Conservation (phyloP, 2,797 vertebrate genomes). For the Lycodopsis pacificus region DNA sequence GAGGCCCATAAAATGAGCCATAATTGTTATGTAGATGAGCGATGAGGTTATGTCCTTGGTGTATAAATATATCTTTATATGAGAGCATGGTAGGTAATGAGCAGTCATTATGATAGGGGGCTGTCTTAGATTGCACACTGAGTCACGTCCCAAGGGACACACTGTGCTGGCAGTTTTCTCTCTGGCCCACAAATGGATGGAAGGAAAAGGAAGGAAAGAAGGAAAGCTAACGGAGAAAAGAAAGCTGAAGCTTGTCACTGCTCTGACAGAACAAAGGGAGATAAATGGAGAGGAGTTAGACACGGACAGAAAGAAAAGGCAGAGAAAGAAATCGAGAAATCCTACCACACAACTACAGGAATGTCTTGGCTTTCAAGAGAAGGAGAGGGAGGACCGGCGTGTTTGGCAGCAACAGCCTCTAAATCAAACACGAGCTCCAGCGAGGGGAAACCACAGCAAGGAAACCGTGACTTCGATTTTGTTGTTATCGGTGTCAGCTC, state of each 20-base stretch:
- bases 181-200: conserved; percentile 45
- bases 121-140: conserved; percentile 67
- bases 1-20: conserved; percentile 71
- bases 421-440: conserved; percentile 71
- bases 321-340: conserved; percentile 62
- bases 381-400: conserved; percentile 50
- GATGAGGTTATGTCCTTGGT: conserved; percentile 77
- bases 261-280: conserved; percentile 48
- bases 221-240: conserved; percentile 63
- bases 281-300: conserved; percentile 39
- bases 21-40: conserved; percentile 77
- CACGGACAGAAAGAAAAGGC: conserved; percentile 23
- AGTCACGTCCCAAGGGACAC: conserved; percentile 63
- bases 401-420: conserved; percentile 64
- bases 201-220: conserved; percentile 57
- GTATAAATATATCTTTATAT: conserved; percentile 82
- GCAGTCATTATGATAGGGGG: conserved; percentile 78
- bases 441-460: conserved; percentile 63
- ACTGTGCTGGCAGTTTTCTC: conserved; percentile 52
- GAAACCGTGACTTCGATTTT: conserved; percentile 76
- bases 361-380: conserved; percentile 72
- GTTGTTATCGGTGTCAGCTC: conserved; percentile 59
- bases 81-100: conserved; percentile 75
- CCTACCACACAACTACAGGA: conserved; percentile 72
- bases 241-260: conserved; percentile 71